Base-by-base conservation (phyloP, 2,113 vertebrate species). In the Salminus brasiliensis region DNA sequence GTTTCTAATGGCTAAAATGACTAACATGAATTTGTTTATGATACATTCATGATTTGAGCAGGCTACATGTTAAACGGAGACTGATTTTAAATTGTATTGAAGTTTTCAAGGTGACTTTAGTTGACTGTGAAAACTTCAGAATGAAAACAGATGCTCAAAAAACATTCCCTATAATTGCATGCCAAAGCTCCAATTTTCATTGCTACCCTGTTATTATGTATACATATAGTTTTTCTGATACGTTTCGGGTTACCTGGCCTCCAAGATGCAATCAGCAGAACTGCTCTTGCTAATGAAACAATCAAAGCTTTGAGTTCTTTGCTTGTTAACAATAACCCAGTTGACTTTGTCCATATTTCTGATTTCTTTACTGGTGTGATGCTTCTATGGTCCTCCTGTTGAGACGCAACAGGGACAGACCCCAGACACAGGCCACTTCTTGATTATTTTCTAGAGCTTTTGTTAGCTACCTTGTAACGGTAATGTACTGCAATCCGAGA, bases 251-350 rank as follows among this genome's bases (percentile, higher is more conserved):
- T 86, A 75, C 79, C 74, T 78, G 86, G 85, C 88, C 87, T 74
- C 53, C 79, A 78, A 79, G 67, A 72, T 84, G 87, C 89, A 89
- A 89, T 92, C 88, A 88, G 82, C 27, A 63, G 72, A 86, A 85
- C 88, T 86, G 86, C 81, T 86, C 85, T 85, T 82, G 89, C 89
- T 91, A 87, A 92, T 89, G 83, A 83, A 83, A 77, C 82, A 81
- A 83, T 79, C 74, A 76, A n/a, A 75, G 21, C 21, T 12, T 32
- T 23, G n/a, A 47, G 34, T 3, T 36, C 8, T 36, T 36, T 36
- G 34, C 34, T 36, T 36, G 3, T 36, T 36, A 36, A 36, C 8
- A 7, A 36, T 36, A 7, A 36, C 34, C 8, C 34, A 36, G 8
- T 4, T 7, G 8, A 7, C 8, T 36, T 3, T 3, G 3, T 7